A percentile compares a stretch with the other conserved stretches of the same genome.
phyloP scores from a whole-genome alignment of 2,888 invertebrate species.

The Agrypnus murinus region DNA sequence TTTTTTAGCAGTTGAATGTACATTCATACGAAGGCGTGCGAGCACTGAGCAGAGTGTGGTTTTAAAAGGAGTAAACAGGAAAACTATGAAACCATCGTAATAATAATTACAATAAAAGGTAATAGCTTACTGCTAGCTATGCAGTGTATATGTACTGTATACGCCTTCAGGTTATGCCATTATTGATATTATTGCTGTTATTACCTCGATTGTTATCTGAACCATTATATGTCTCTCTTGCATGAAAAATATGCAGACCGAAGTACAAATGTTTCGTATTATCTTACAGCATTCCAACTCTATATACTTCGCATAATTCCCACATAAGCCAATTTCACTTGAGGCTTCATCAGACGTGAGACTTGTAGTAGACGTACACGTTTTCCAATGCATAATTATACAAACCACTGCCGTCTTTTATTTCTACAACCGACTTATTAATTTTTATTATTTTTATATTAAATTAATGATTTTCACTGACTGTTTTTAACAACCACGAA shows the following conservation, averaged over 20 bases:
- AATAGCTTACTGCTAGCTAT: constrained; percentile 29
- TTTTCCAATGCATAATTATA: background rate
- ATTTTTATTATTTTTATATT: too few species aligned
- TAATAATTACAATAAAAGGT: constrained; percentile 34
- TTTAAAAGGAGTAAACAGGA: constrained; percentile 22
- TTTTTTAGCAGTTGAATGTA: background rate
- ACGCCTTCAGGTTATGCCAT: constrained; percentile 26
- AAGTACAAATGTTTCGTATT: constrained; percentile 32
- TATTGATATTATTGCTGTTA: constrained; percentile 32
- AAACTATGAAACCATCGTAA: constrained; percentile 15
- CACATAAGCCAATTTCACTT: constrained; percentile 29
- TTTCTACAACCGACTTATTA: too few species aligned
- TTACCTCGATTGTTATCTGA: constrained; percentile 32
- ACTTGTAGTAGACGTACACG: background rate
- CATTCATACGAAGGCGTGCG: constrained; percentile 12
- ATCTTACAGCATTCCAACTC: constrained; percentile 27
- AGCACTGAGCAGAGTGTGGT: constrained; percentile 15
- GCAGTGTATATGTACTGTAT: background rate
- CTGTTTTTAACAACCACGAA: too few species aligned
- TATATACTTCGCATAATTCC: constrained; percentile 16
- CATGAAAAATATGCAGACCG: constrained; percentile 27
- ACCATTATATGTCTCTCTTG: constrained; percentile 26
- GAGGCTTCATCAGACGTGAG: too few species aligned
- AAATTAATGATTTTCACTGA: too few species aligned
- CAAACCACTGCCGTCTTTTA: background rate